Conservation (phyloP, 2,113 vertebrate genomes). For the Eonycteris spelaea region DNA sequence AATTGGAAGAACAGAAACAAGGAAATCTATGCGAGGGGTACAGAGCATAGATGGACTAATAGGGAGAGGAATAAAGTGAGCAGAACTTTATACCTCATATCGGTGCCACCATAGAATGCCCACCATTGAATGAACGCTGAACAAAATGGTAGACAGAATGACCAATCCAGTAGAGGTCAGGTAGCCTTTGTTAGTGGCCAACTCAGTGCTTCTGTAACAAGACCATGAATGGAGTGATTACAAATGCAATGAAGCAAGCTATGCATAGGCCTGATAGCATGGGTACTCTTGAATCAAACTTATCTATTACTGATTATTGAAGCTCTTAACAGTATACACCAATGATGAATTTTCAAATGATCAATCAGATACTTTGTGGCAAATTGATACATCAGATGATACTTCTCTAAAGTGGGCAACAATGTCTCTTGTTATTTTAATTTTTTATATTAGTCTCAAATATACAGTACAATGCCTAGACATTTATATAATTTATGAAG, state of each 20-base stretch:
- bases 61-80: not conserved
- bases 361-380: not conserved
- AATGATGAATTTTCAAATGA: not conserved
- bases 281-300: not conserved
- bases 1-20: not conserved
- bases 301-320: not conserved
- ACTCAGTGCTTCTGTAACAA: not conserved
- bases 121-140: not conserved
- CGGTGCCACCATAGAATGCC: not conserved
- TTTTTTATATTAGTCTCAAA: too few relatives aligned
- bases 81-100: not conserved
- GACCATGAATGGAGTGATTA: not conserved
- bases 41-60: not conserved
- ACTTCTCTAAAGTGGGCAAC: not conserved
- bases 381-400: not conserved
- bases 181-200: not conserved
- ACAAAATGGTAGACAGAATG: not conserved
- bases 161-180: not conserved
- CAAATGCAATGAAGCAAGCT: not conserved
- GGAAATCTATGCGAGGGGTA: not conserved
- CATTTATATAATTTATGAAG: too few relatives aligned
- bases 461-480: too few relatives aligned
- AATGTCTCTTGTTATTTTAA: too few relatives aligned
- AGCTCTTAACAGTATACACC: not conserved
- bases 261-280: not conserved